Conservation (phyloP, 1,140 invertebrate species). For the Bombus breviceps region DNA sequence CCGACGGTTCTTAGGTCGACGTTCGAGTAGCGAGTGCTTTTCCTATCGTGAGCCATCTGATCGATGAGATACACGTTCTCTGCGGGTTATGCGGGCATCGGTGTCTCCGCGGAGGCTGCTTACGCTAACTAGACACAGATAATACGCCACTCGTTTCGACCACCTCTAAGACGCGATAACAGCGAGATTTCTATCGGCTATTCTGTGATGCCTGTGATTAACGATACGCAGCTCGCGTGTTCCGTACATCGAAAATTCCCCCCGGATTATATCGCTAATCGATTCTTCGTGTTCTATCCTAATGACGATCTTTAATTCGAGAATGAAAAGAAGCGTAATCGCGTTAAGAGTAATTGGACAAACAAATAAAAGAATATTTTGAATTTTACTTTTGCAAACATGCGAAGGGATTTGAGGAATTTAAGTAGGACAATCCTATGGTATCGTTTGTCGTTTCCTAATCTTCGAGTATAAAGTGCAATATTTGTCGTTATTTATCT, state of each 20-base stretch:
- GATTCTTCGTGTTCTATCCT: not conserved
- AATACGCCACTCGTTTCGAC: slow-evolving; percentile 35
- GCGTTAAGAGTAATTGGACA: too few relatives aligned
- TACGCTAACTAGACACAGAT: slow-evolving; percentile 46
- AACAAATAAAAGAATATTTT: not conserved
- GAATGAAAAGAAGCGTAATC: too few relatives aligned
- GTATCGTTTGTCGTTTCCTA: not conserved
- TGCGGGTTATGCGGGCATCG: slow-evolving; percentile 42
- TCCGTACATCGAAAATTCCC: not conserved
- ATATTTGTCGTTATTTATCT: too few relatives aligned
- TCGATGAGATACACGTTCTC: slow-evolving; percentile 48
- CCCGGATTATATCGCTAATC: not conserved
- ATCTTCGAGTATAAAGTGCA: too few relatives aligned
- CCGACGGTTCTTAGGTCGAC: slow-evolving; percentile 20
- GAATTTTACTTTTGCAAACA: not conserved
- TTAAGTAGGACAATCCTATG: too few relatives aligned
- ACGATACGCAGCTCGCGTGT: slow-evolving; percentile 21
- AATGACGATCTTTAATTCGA: too few relatives aligned
- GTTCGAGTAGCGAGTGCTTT: slow-evolving; percentile 20
- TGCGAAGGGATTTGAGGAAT: not conserved
- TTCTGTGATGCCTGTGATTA: too few relatives aligned
- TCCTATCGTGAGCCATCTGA: slow-evolving; percentile 36
- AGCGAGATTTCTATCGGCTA: slow-evolving; percentile 5
- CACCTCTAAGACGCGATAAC: slow-evolving; percentile 12
- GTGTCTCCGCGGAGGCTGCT: slow-evolving; percentile 38